These are phyloP conservation scores for Porites lobata DNA, from an alignment of 92 coral and sea anemone species.

Conservation along the genomic window DNA sequence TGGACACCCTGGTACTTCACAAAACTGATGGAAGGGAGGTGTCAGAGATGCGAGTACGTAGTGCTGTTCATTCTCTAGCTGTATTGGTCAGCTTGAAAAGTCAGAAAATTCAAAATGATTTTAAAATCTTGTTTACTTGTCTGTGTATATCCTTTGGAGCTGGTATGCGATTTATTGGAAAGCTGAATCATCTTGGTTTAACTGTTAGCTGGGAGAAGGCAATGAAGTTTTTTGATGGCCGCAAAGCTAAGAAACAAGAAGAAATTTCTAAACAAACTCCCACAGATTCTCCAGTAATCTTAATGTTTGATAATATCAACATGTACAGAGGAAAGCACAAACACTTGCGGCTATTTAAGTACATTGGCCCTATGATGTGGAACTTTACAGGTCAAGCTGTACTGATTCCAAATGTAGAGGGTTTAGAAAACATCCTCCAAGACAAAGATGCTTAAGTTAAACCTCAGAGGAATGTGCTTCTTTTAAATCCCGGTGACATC, in stretches of 20 bases:
- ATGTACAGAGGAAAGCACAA: constrained; percentile 62
- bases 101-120: neutral
- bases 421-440: constrained; percentile 22
- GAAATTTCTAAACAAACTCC: constrained; percentile 24
- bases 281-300: neutral
- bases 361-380: constrained; percentile 54
- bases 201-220: constrained; percentile 60
- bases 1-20: constrained; percentile 40
- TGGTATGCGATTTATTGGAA: constrained; percentile 41
- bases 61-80: constrained; percentile 48
- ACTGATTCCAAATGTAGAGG: constrained; percentile 34
- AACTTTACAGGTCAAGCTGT: constrained; percentile 65
- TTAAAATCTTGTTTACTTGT: constrained; percentile 36
- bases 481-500: constrained; percentile 26
- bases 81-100: constrained; percentile 49
- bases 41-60: constrained; percentile 30
- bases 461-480: constrained; percentile 29
- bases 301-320: constrained; percentile 58
- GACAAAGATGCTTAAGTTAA: neutral
- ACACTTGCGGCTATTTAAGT: constrained; percentile 51
- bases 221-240: constrained; percentile 46
- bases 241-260: constrained; percentile 11
- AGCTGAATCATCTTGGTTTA: constrained; percentile 48
- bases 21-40: constrained; percentile 31
- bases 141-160: constrained; percentile 53